Base-by-base conservation (phyloP, 2,888 invertebrate species). In the Balanococcus diminutus region DNA sequence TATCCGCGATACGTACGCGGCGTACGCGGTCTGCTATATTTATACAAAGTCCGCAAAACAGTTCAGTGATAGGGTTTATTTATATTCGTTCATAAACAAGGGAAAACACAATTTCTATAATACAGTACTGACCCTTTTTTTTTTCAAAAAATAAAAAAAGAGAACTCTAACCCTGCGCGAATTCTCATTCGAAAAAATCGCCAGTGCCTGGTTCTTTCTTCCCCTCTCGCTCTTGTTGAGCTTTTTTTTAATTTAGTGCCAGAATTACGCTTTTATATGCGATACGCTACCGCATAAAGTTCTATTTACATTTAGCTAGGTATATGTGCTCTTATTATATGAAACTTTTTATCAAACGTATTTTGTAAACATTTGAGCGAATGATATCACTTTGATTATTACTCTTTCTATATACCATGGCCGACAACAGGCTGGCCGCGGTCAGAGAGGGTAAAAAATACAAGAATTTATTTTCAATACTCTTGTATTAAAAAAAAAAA, bases 1-100 rank as follows among this genome's bases (percentile, higher is more conserved):
- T 51, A 19, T 51, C 5, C 28, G 11, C 0, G 9, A 14, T 14
- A 9, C 2, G 8, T 46, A 14, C 46, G 46, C 2, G 16, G 5
- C 3, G 4, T 36, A 36, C 8, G 8, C 36, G 4, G 8, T 8
- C 36, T 6, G 16, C n/a, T n/a, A n/a, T n/a, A n/a, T 67, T 19
- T 32, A 75, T 9, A 75, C 75, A 39, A 31, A 51, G 82, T 51
- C 82, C 51, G 82, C 51, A 46, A 28, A 82, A 82, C 51, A 82
- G 81, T 81, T 81, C 42, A 39, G 82, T 82, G 82, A 82, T 82
- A 82, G 82, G 82, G 82, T 51, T 82, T 82, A 82, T 82, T 82
- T 82, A 51, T 51, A 82, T 56, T 42, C 82, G 51, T 51, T 82
- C 82, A 82, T 82, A 82, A 82, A 82, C 82, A 82, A 82, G 82